These are phyloP conservation scores for Rhinoderma darwinii DNA, from an alignment of 2,113 vertebrate genomes.

Conservation along the genomic window DNA sequence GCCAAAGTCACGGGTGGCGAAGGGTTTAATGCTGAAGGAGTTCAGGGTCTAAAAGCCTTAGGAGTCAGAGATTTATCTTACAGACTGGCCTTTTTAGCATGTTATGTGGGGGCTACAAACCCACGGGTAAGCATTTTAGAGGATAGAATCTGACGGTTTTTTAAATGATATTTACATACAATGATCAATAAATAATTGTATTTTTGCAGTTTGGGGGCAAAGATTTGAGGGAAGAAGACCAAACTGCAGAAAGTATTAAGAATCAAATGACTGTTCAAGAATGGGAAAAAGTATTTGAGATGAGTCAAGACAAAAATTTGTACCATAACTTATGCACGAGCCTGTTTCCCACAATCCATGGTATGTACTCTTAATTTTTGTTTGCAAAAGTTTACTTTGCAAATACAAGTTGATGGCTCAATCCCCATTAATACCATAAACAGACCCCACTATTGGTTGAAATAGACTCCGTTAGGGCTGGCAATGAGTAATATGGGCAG, in stretches of 20 bases:
- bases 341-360: conserved; percentile 97
- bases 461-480: too few species aligned
- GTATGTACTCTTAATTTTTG: conserved; percentile 66
- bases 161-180: not conserved
- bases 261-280: conserved; percentile 98
- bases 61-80: conserved; percentile 94
- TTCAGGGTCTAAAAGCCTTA: conserved; percentile 90
- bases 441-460: too few species aligned
- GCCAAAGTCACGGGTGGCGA: conserved; percentile 83
- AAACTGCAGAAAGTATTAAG: conserved; percentile 97
- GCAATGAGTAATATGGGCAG: too few species aligned
- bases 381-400: not conserved
- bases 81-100: conserved; percentile 91
- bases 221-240: conserved; percentile 94
- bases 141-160: not conserved
- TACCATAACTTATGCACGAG: conserved; percentile 98
- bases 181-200: not conserved
- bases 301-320: conserved; percentile 99
- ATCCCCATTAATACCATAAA: too few species aligned
- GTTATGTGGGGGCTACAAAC: conserved; percentile 89
- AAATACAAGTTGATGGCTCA: too few species aligned
- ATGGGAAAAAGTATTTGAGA: conserved; percentile 99
- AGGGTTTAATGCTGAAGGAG: conserved; percentile 89
- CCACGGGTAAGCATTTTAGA: conserved; percentile 81
- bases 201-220: conserved; percentile 91